Base-by-base conservation (phyloP, 2,797 vertebrate species). In the Pseudochaenichthys georgianus region DNA sequence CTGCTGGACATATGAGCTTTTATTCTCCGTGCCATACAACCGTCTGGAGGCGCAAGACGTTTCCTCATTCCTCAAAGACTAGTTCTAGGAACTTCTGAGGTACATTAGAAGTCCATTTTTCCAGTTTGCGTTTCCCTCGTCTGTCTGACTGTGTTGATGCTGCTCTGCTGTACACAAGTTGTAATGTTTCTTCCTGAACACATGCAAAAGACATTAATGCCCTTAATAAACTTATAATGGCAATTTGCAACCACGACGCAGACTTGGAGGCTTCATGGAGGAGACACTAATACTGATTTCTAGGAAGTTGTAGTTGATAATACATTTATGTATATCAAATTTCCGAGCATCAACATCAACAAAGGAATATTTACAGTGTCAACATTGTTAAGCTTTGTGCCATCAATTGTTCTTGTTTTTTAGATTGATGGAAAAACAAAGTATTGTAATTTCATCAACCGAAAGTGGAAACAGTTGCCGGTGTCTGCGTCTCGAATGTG, bases 1-100 rank as follows among this genome's bases (percentile, higher is more conserved):
- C 60, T 78, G 64, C 64, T 72, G 54, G 57, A 66, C 70, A 76
- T 53, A 71, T 64, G 55, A 19, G 21, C 52, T 83, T 74, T 23
- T 43, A 63, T 66, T 41, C 16, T 31, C 5, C 34, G 21, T 62
- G 69, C 59, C 78, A 75, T 21, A 60, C 42, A 73, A 19, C 1
- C 12, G 64, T 80, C n/a, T 12, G 41, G 70, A 64, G 57, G 13
- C 64, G 45, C 28, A n/a, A 60, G 43, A 73, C 62, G 78, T 61
- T 5, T 38, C 61, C 17, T 66, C 38, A 9, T 13, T 17, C 0
- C 17, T 8, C 4, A 43, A 34, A 73, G 15, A 5, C n/a, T 12
- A 50, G 31, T 51, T 55, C 28, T 65, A 73, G 19, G 58, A 64
- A 38, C n/a, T 58, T 13, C 6, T 9, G 46, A 67, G 31, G 38